A percentile compares a stretch with the other conserved stretches of the same genome.
phyloP scores from a whole-genome alignment of 2,888 invertebrate genomes.

The Drosophila tanythrix region DNA sequence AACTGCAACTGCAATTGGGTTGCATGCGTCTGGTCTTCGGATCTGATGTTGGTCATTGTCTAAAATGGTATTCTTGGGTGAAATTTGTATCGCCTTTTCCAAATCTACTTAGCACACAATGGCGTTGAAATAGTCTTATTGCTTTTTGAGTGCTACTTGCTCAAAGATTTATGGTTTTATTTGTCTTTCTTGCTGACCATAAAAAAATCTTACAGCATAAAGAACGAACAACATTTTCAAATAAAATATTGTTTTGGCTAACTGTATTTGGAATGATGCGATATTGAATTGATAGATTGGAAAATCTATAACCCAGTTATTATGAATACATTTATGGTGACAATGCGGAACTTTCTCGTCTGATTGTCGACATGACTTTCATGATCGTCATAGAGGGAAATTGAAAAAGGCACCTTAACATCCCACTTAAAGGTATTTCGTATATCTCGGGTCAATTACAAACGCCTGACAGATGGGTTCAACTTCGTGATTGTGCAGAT shows the following conservation, averaged over 20 bases:
- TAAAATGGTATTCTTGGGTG: slow-evolving; percentile 64
- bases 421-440: slow-evolving; percentile 35
- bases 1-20: slow-evolving; percentile 33
- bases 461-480: slow-evolving; percentile 75
- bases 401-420: slow-evolving; percentile 41
- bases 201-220: slow-evolving; percentile 22
- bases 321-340: background rate
- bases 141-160: slow-evolving; percentile 82
- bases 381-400: slow-evolving; percentile 22
- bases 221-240: background rate
- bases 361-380: slow-evolving; percentile 5
- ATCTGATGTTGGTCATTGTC: slow-evolving; percentile 58
- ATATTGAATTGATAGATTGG: background rate
- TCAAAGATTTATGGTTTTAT: slow-evolving; percentile 77
- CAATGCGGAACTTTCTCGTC: slow-evolving; percentile 29
- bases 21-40: slow-evolving; percentile 28
- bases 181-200: slow-evolving; percentile 34
- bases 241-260: background rate
- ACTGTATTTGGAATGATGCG: background rate
- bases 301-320: background rate
- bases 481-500: slow-evolving; percentile 72
- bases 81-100: slow-evolving; percentile 84
- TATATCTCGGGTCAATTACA: slow-evolving; percentile 70
- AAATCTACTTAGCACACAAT: slow-evolving; percentile 85
- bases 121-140: slow-evolving; percentile 82